Evolutionary conservation across 2,888 invertebrate species (phyloP), one percentile per base, ranked within the genome.

Genomic region (Tetragnatha montana): DNA sequence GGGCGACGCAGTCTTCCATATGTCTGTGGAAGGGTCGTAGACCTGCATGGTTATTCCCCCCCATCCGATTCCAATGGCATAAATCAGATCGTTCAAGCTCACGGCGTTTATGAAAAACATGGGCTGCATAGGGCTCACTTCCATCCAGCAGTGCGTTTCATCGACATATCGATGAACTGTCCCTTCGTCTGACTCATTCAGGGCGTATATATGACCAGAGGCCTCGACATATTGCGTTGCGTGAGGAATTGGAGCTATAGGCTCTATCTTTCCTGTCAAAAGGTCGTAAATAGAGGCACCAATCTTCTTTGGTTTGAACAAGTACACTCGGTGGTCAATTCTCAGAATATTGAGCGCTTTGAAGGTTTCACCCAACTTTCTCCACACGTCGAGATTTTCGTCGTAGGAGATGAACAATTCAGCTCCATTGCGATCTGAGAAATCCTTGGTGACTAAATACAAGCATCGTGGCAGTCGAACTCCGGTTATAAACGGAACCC

Each of bases 341-440:
- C 1, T 60, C 8, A 60, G 14, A 6, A 60, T 8, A 1, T 22
- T 47, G 12, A 17, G 19, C 0, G 81, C 50, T 17, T 69, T 71
- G 50, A 73, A 21, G 6, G 35, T 22, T 49, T 73, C 81, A 8
- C 50, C 50, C 6, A 81, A 8, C 17, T 81, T 73, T 19, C 71
- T n/a, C 81, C 81, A 81, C 17, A 73, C 12, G 21, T 81, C 81
- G 8, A 81, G 1, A n/a, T 73, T 71, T 8, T 81, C 73, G 21
- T 81, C 81, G 22, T 81, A 81, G 2, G 51, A 73, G 8, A 71
- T 0, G 22, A 22, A 81, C n/a, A 12, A 8, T n/a, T 81, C n/a
- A 8, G 73, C 35, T 21, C 73, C 73, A 50, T 81, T 51, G 0
- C 7, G 19, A 6, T 7, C 1, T n/a, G n/a, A n/a, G n/a, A n/a